Base-by-base conservation (phyloP, 2,888 invertebrate species). In the Cheilosia soror region DNA sequence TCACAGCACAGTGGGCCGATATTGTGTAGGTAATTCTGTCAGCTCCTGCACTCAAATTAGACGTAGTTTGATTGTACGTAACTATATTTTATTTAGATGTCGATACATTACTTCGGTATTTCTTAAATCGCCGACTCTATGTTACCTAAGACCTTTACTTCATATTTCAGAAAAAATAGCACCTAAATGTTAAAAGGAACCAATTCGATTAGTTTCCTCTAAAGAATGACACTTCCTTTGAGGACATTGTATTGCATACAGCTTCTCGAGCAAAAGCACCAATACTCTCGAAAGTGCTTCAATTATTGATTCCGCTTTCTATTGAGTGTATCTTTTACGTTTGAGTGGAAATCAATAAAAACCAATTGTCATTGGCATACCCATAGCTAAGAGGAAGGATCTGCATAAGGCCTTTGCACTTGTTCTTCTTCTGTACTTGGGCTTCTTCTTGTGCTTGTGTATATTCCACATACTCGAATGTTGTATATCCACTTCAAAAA, bases 251-350 rank as follows among this genome's bases (percentile, higher is more conserved):
- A 75, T 57, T 76, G 75, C 66, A 76, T 40, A 60, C 51, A 66
- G 51, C 42, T 42, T 42, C 20, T 76, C 47, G 11, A 60, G 58
- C 42, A 66, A 58, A 76, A 76, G 60, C 49, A 37, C 37, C 37
- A 60, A 51, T 51, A 15, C 68, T 51, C 66, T 68, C n/a, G 37
- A 53, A 62, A 72, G 72, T 72, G 62, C 72, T 72, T 72, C 72
- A 72, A 72, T 72, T 72, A 62, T 62, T 57, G 60, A 62, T 62
- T 72, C 25, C 62, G 51, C 20, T 62, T 72, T 72, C 62, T 13
- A 37, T 49, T n/a, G 72, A 72, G 62, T 72, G 72, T 72, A 72
- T 62, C 62, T 62, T 71, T 72, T 72, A 72, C 33, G 72, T 72
- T 72, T n/a, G 29, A 72, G 72, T 72, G 62, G 20, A 72, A 72